phyloP scores from a whole-genome alignment of 2,113 vertebrate genomes.

The Agelaius phoeniceus region DNA sequence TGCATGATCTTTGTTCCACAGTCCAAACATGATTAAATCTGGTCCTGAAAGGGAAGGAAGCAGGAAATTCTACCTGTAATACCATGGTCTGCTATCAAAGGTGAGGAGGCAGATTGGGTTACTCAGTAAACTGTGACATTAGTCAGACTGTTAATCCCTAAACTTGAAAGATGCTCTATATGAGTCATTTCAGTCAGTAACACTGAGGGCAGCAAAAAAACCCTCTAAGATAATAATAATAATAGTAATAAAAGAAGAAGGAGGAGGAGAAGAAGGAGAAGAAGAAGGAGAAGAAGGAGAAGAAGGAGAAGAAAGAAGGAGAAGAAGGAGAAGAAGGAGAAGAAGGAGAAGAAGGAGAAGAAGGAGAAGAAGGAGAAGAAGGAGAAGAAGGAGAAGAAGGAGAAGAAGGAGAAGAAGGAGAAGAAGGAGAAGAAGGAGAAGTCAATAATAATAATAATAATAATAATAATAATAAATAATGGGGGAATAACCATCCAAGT shows the following conservation, averaged over 20 bases:
- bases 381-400: too few relatives aligned
- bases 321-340: too few relatives aligned
- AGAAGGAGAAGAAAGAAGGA: too few relatives aligned
- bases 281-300: too few relatives aligned
- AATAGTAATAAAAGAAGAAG: too few relatives aligned
- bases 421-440: too few relatives aligned
- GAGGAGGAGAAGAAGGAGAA: too few relatives aligned
- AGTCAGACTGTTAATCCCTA: not conserved
- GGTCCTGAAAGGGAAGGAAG: not conserved
- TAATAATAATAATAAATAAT: not conserved
- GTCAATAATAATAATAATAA: too few relatives aligned
- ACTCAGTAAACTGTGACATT: not conserved
- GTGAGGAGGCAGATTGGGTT: not conserved
- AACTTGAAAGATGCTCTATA: not conserved
- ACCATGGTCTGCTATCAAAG: not conserved
- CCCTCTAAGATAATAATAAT: not conserved
- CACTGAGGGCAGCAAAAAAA: not conserved
- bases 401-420: too few relatives aligned
- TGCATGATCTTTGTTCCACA: not conserved
- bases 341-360: too few relatives aligned
- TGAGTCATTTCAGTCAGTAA: not conserved
- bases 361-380: too few relatives aligned
- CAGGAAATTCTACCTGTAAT: slow-evolving; percentile 9
- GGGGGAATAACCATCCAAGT: not conserved
- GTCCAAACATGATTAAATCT: not conserved